Base-by-base conservation (phyloP, 1,140 invertebrate genomes). In the Mercenaria mercenaria region DNA sequence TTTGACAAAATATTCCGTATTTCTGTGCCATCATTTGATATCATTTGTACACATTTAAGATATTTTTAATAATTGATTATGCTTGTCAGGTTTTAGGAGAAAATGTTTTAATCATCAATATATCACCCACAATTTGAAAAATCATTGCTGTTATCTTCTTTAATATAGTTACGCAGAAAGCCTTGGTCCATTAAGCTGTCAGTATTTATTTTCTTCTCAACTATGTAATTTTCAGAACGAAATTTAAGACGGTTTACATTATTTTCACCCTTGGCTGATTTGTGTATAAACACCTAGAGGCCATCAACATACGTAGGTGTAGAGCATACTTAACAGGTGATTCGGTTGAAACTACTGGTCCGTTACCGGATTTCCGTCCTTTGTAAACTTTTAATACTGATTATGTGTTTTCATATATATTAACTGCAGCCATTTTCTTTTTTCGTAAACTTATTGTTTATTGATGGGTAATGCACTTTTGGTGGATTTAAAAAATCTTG, bases 251-350 rank as follows among this genome's bases (percentile, higher is more conserved):
- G 6, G 15, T 20, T 50, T 79, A 56, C n/a, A 47, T 56, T 52
- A 34, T 26, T 56, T 79, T 56, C 47, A 79, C 29, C 43, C 76
- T 79, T 79, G 26, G 56, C 11, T 56, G 50, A 37, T 59, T 79
- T 50, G 23, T 56, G 26, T 56, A 26, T 79, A 79, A 79, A 79
- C 76, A 79, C 76, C 76, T 39, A 1, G 37, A 41, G 76, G 8
- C 29, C 10, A 26, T 29, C n/a, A 39, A 72, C 15, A 29, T 72
- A 72, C 29, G 67, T 72, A 37, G 67, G 67, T n/a, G n/a, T 29
- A 72, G 67, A 72, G 34, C 32, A 72, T 72, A 72, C 34, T 72
- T 72, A 39, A 41, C 67, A 72, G 67, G 37, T 72, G 67, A 72
- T 72, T 72, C 29, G 26, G 32, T 39, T 20, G 34, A 72, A 37